Conservation (phyloP, 1,140 invertebrate species). For the Spodoptera litura region DNA sequence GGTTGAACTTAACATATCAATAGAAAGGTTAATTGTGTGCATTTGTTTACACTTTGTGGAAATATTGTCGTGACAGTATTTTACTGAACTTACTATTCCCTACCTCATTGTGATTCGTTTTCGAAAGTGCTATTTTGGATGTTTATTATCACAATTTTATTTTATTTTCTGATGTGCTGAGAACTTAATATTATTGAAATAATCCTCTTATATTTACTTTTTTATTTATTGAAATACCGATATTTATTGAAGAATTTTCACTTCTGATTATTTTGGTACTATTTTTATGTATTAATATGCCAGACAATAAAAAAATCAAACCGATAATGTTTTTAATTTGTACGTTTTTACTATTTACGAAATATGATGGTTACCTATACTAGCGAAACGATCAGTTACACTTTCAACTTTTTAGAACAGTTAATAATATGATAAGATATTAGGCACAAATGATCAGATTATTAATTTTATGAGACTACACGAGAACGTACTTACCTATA, state of each 20-base stretch:
- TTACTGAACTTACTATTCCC: constrained; percentile 28
- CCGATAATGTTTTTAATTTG: too few species aligned
- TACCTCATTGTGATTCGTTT: constrained; percentile 50
- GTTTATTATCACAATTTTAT: constrained; percentile 5
- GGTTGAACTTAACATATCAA: constrained; percentile 36
- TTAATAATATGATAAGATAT: too few species aligned
- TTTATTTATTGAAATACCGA: constrained; percentile 6
- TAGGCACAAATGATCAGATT: too few species aligned
- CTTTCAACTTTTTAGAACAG: too few species aligned
- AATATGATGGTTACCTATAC: too few species aligned
- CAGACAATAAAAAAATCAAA: too few species aligned
- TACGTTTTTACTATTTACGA: too few species aligned
- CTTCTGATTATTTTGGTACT: background rate
- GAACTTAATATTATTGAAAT: background rate
- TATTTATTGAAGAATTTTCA: background rate
- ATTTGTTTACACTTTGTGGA: constrained; percentile 31
- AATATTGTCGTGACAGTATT: constrained; percentile 48
- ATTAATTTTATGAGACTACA: too few species aligned
- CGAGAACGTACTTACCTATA: too few species aligned
- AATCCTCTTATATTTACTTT: background rate
- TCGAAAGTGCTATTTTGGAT: constrained; percentile 13
- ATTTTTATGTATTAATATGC: background rate
- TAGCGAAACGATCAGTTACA: too few species aligned
- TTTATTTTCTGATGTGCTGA: background rate
- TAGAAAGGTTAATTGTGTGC: constrained; percentile 49